Conservation (phyloP, 1,140 invertebrate species). For the Cataglyphis hispanica region DNA sequence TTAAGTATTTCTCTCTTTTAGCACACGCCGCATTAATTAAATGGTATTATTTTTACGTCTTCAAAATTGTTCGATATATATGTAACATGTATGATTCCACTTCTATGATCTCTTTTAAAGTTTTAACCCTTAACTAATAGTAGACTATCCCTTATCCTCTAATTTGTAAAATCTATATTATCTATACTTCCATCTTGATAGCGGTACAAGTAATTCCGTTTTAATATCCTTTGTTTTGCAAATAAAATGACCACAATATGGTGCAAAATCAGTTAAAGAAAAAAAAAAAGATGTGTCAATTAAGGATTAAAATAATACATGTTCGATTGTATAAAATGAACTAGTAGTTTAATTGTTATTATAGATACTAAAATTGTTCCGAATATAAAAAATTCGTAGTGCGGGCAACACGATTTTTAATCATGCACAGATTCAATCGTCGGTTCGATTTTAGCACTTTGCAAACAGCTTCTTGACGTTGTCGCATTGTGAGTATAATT, state of each 20-base stretch:
- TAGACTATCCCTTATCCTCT: background rate
- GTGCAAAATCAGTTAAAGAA: background rate
- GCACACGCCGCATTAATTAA: background rate
- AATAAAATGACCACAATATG: background rate
- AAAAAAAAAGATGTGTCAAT: slow-evolving; percentile 32
- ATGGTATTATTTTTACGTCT: slow-evolving; percentile 22
- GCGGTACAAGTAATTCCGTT: background rate
- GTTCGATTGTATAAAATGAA: slow-evolving; percentile 51
- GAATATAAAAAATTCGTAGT: slow-evolving; percentile 22
- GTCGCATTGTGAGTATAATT: slow-evolving; percentile 50
- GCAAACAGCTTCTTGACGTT: slow-evolving; percentile 52
- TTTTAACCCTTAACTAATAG: slow-evolving; percentile 30
- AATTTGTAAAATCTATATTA: background rate
- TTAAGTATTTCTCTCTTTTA: slow-evolving; percentile 59
- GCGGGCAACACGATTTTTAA: slow-evolving; percentile 29
- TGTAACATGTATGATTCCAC: background rate
- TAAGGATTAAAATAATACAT: slow-evolving; percentile 34
- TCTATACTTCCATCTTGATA: background rate
- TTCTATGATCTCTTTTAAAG: background rate
- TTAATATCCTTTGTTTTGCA: background rate
- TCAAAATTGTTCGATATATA: slow-evolving; percentile 9
- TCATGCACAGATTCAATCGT: slow-evolving; percentile 23
- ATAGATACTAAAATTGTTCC: slow-evolving; percentile 28
- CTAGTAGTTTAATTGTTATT: slow-evolving; percentile 38
- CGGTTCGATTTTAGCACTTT: slow-evolving; percentile 35